Conservation (phyloP, 2,113 vertebrate species). For the Peromyscus polionotus region DNA sequence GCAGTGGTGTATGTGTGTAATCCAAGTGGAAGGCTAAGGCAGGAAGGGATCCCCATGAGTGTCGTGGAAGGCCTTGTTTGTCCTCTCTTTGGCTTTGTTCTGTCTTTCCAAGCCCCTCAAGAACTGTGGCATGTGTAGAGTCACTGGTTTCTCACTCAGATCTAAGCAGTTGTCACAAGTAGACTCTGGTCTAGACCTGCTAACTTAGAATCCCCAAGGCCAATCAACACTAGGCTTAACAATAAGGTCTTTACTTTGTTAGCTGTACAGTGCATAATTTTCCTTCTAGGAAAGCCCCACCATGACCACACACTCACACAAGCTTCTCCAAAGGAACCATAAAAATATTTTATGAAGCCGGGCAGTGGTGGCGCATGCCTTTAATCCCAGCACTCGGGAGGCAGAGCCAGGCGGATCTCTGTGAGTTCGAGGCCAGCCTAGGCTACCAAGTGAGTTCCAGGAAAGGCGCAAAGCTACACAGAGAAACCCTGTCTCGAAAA, state of each 20-base stretch:
- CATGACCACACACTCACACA: neutral
- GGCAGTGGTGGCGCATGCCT: no score
- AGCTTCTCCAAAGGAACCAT: conserved; percentile 26
- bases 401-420: no score
- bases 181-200: neutral
- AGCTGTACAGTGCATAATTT: conserved; percentile 36
- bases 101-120: conserved; percentile 45
- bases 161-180: conserved; percentile 29
- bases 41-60: no score
- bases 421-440: no score
- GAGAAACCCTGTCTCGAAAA: no score
- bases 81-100: conserved; percentile 37
- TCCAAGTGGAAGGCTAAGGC: neutral
- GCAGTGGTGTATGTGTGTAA: neutral
- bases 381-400: no score
- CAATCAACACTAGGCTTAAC: conserved; percentile 37
- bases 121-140: neutral
- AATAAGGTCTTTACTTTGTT: conserved; percentile 19
- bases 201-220: conserved; percentile 32
- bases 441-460: no score
- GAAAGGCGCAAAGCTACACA: no score
- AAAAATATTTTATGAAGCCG: neutral
- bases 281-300: conserved; percentile 41
- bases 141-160: conserved; percentile 12
- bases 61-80: neutral